Evolutionary conservation across 2,888 invertebrate genomes (phyloP), one percentile per base, ranked within the genome.

Genomic region (Chymomyza fuscimana): DNA sequence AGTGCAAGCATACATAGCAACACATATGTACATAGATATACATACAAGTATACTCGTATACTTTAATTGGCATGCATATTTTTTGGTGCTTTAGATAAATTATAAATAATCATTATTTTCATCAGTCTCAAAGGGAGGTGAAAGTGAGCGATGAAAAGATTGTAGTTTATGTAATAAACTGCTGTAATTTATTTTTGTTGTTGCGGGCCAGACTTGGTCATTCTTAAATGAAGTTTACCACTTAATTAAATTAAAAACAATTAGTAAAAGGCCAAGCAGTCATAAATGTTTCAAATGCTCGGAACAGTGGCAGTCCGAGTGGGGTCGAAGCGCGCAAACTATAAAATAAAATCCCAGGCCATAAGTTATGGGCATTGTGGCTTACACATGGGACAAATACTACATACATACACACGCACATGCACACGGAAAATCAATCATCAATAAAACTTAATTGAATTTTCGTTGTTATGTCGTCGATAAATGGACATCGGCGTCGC

Each of bases 391-490:
- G 6, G 50, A 52, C 1, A 32, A 29, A 59, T 64, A 73, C 51
- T 0, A 32, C 40, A 58, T 64, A 73, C 51, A 61, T 63, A 69
- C 51, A 62, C 32, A 58, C 40, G n/a, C 58, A 58, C 58, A 19
- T 5, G 29, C 15, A 46, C 52, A 59, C 29, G 60, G 60, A 81
- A 81, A 87, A 87, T 88, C 84, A 88, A 87, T 86, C 82, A 84
- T 77, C 84, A 87, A 87, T 87, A 87, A 88, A 87, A 76, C 81
- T 81, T 88, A 87, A 87, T 87, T 87, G 87, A 87, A 87, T 87
- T 87, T 85, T 76, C 73, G 74, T 65, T 70, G 19, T 25, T 58
- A 19, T 46, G 15, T 46, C 52, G 29, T 15, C 52, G 52, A 51
- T 52, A 51, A 64, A 58, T 58, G 22, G 54, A 51, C 50, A 19